A percentile compares a stretch with the other conserved stretches of the same genome.
These are phyloP conservation scores for Metallyticus violacea DNA, from an alignment of 2,888 invertebrate species.

Conservation along the genomic window DNA sequence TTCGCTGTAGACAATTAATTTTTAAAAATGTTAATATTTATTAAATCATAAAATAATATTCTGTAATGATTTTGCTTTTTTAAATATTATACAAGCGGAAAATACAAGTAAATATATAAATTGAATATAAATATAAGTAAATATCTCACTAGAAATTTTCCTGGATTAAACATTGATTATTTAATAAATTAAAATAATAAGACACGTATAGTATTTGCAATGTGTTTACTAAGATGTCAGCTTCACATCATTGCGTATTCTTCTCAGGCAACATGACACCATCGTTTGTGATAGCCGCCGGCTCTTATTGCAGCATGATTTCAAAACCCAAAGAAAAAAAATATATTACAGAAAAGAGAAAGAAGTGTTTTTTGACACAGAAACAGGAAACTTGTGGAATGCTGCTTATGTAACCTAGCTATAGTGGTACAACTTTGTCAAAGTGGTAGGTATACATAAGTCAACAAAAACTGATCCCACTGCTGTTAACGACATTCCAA, in stretches of 20 bases:
- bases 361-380: neutral
- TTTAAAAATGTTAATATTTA: too few species aligned
- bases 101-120: too few species aligned
- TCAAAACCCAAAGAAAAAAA: neutral
- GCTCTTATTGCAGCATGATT: neutral
- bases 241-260: neutral
- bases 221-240: neutral
- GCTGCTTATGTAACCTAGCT: neutral
- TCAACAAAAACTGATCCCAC: neutral
- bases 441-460: neutral
- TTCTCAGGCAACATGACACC: neutral
- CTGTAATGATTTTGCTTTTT: too few species aligned
- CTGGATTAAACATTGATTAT: too few species aligned
- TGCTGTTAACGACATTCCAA: neutral
- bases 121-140: too few species aligned
- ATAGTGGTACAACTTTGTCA: neutral
- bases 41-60: too few species aligned
- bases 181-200: too few species aligned
- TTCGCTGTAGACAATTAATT: too few species aligned
- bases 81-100: too few species aligned
- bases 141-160: too few species aligned
- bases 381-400: neutral
- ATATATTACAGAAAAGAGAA: neutral
- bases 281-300: neutral
- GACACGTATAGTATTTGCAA: neutral